A percentile compares a stretch with the other conserved stretches of the same genome.
Conservation (phyloP, 2,113 vertebrate genomes). For the Aspidoscelis tigris region DNA sequence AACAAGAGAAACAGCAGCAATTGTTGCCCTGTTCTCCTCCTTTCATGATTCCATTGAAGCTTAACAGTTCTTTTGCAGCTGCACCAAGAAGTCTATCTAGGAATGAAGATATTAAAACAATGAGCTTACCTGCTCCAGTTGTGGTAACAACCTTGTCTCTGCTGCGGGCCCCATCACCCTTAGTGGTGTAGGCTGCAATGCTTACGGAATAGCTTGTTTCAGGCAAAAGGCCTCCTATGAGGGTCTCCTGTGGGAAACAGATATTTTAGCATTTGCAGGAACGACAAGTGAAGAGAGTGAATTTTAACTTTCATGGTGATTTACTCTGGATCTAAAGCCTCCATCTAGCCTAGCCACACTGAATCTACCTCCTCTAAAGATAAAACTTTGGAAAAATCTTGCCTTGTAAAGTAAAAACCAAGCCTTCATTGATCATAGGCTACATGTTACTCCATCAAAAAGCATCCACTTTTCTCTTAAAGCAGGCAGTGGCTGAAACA, state of each 20-base stretch:
- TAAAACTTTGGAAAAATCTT: neutral
- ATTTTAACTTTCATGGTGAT: neutral
- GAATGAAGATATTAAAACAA: neutral
- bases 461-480: neutral
- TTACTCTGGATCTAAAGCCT: constrained; percentile 1
- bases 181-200: constrained; percentile 92
- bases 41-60: neutral
- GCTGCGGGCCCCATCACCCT: constrained; percentile 93
- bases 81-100: neutral
- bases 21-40: neutral
- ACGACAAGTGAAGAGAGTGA: neutral
- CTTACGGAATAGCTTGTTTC: constrained; percentile 94
- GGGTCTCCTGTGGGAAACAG: constrained; percentile 82
- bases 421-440: neutral
- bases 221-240: constrained; percentile 87
- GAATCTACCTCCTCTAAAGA: neutral
- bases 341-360: neutral
- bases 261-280: constrained; percentile 15
- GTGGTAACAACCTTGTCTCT: constrained; percentile 92
- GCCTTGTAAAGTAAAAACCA: neutral
- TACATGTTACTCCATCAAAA: neutral
- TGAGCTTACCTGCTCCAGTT: constrained; percentile 89
- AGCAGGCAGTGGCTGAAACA: neutral
- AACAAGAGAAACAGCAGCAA: neutral
- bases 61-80: neutral